phyloP scores from a whole-genome alignment of 2,888 invertebrate species.

The Amblyjoppa proteus region DNA sequence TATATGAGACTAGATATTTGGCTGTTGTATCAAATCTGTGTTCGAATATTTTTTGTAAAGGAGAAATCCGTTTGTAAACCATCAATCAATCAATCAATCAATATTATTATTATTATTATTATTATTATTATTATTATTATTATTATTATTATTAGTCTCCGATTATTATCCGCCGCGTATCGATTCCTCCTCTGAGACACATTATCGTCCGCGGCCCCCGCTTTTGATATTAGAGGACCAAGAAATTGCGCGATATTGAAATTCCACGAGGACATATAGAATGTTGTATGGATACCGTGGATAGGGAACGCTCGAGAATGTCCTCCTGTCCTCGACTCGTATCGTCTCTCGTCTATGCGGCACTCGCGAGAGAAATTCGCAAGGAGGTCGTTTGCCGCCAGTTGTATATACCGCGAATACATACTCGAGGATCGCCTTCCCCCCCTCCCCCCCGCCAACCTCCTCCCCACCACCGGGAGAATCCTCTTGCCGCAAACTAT shows the following conservation, averaged over 20 bases:
- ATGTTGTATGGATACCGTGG: constrained; percentile 49
- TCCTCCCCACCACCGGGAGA: too few species aligned
- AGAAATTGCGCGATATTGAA: constrained; percentile 63
- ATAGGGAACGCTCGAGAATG: constrained; percentile 55
- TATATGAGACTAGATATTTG: too few species aligned
- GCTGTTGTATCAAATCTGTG: too few species aligned
- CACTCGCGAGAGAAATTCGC: constrained; percentile 24
- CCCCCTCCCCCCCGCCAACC: too few species aligned
- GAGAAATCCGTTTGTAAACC: too few species aligned
- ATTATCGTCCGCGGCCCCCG: constrained; percentile 1
- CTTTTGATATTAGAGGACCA: constrained; percentile 52
- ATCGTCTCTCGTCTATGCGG: constrained; percentile 33
- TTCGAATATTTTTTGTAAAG: too few species aligned
- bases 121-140: too few species aligned
- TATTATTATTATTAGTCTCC: neutral
- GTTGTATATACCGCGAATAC: constrained; percentile 3
- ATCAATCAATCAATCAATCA: too few species aligned
- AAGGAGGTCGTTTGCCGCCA: constrained; percentile 42
- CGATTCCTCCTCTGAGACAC: constrained; percentile 33
- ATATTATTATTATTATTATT: too few species aligned
- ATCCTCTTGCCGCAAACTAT: neutral
- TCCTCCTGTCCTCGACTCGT: constrained; percentile 18
- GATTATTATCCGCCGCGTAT: constrained; percentile 16
- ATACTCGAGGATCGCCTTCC: too few species aligned
- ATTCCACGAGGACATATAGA: constrained; percentile 61